Base-by-base conservation (phyloP, 2,888 invertebrate genomes). In the Hermaeophaga mercurialis region DNA sequence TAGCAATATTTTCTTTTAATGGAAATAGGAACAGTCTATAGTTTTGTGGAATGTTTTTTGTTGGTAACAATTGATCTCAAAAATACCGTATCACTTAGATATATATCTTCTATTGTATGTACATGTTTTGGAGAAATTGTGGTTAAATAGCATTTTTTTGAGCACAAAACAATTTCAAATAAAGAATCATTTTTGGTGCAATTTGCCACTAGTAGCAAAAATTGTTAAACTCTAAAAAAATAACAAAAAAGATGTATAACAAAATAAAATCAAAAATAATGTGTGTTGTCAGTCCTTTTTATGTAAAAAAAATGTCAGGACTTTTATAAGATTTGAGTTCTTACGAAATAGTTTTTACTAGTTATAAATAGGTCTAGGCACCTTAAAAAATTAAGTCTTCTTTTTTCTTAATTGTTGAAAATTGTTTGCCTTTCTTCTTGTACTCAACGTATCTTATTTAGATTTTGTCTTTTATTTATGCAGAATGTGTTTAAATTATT, bases 361-460 rank as follows among this genome's bases (percentile, higher is more conserved):
- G 19, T 52, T 44, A 52, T 44, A 52, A 52, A 52, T 24, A 52
- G 52, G 52, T 44, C 43, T 52, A 52, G 43, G 34, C 52, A 52
- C 52, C 52, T 52, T 44, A 33, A 52, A 52, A 52, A 52, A 52
- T 43, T 44, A 52, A 52, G 52, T 52, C 52, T 52, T 52, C 34
- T 43, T 3, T 41, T 50, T 44, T 22, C 34, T 43, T 39, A 38
- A 43, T 52, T 52, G 44, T 52, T 52, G 52, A 52, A 52, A 33
- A 15, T 43, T 12, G 43, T 41, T 50, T 15, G 15, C 18, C 39
- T 43, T 28, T 24, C 3, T 12, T 44, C 22, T 43, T 52, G 33
- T 52, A 52, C 14, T 41, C 18, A 18, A 41, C 22, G 22, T 41
- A 41, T 22, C 19, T 12, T n/a, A 24, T n/a, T 41, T 41, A 11